Conservation (phyloP, 2,797 vertebrate species). For the Rallus crepitans region DNA sequence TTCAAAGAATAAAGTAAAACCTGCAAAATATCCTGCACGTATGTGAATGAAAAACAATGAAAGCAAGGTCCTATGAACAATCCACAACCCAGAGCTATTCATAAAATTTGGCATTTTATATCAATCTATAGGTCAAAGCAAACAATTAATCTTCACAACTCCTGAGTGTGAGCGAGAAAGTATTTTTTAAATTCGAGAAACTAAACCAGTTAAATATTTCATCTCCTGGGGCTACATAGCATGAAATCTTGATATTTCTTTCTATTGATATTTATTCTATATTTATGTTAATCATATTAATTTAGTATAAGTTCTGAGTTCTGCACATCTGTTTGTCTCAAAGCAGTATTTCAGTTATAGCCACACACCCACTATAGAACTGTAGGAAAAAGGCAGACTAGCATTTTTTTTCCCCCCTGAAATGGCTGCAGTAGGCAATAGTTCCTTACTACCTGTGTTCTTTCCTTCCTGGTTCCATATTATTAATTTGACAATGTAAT, state of each 20-base stretch:
- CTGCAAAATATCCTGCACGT: neutral
- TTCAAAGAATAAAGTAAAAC: neutral
- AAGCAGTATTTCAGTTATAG: neutral
- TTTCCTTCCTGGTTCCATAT: neutral
- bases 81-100: neutral
- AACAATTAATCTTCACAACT: slow-evolving; percentile 6
- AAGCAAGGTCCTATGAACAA: neutral
- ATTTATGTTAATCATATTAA: neutral
- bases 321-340: neutral
- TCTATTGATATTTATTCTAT: neutral
- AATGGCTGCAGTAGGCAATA: neutral
- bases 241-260: neutral
- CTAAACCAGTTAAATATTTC: neutral
- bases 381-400: neutral
- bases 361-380: neutral
- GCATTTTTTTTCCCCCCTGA: neutral
- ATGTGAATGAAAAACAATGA: neutral
- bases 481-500: neutral
- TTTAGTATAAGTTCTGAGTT: neutral
- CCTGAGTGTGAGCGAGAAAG: neutral
- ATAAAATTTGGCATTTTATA: slow-evolving; percentile 18
- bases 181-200: neutral
- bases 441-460: neutral
- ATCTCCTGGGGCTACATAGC: neutral
- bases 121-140: slow-evolving; percentile 15